A percentile compares a stretch with the other conserved stretches of the same genome.
phyloP scores from a whole-genome alignment of 2,797 vertebrate genomes.

The Peromyscus attwateri region DNA sequence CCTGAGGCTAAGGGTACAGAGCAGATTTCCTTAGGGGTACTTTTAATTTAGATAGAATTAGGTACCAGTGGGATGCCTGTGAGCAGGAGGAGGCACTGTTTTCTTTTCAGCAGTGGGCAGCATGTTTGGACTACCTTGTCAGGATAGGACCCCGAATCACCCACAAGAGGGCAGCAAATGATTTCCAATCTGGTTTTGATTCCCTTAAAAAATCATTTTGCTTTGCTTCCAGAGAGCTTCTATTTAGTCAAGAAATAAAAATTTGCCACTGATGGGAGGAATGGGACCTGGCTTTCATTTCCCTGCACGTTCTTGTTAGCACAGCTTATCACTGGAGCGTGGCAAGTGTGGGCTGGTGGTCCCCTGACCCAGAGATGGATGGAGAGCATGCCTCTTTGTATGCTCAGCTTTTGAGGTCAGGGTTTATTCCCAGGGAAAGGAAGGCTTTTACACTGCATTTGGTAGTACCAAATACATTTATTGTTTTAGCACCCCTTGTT shows the following conservation, averaged over 20 bases:
- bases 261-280: conserved; percentile 84
- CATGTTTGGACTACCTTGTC: not conserved
- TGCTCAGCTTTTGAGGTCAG: conserved; percentile 80
- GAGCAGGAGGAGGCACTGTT: not conserved
- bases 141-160: conserved; percentile 34
- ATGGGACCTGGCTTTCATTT: conserved; percentile 86
- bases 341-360: conserved; percentile 65
- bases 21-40: not conserved
- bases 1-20: not conserved
- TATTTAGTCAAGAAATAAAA: conserved; percentile 87
- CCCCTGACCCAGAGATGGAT: conserved; percentile 28
- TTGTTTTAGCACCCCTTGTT: not conserved
- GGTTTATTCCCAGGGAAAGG: conserved; percentile 64
- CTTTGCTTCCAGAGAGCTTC: conserved; percentile 81
- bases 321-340: conserved; percentile 77
- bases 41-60: not conserved
- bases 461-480: not conserved
- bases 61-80: not conserved
- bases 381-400: not conserved
- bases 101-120: not conserved
- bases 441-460: not conserved
- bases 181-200: conserved; percentile 79
- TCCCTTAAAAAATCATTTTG: conserved; percentile 79
- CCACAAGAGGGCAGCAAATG: conserved; percentile 90
- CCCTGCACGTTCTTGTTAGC: conserved; percentile 81